Base-by-base conservation (phyloP, 2,888 invertebrate species). In the Rhagonycha lutea region DNA sequence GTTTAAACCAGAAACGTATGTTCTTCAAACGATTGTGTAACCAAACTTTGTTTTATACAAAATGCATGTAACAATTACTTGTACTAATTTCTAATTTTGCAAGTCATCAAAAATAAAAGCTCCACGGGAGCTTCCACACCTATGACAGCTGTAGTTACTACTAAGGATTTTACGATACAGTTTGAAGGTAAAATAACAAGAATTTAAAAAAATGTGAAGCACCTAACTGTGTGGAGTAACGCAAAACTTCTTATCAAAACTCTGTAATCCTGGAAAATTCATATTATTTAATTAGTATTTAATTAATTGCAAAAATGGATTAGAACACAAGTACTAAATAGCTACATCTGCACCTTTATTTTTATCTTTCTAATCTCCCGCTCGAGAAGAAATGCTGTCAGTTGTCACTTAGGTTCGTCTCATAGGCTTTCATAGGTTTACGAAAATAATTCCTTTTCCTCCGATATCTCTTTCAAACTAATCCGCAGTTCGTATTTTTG, bases 71-170 rank as follows among this genome's bases (percentile, higher is more conserved):
- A 75, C 77, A 75, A 75, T 77, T 69, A 69, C 14, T 61, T 68
- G 74, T 70, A 75, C 68, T 70, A 73, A 72, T 69, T 63, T 67
- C 61, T 69, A 61, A 32, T 75, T 68, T 12, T 73, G 77, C 77
- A 77, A 77, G 77, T 77, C 77, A 77, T 75, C 73, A n/a, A 75
- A 77, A 77, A 77, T 77, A 77, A 77, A 75, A 77, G 77, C 74
- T 73, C 68, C 61, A 69, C 63, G 69, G 47, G 47, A 72, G 65
- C 70, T 63, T 73, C 65, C 68, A 63, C 67, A 24, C 18, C 61
- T 32, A 62, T 69, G 71, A 73, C 76, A 73, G 76, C 67, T 70
- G 73, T 70, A 18, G n/a, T 47, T 47, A 47, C 47, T 47, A 32
- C 47, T 47, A 47, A 47, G 47, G n/a, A 47, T n/a, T 47, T 7